These are phyloP conservation scores for Champsocephalus esox DNA, from an alignment of 2,797 vertebrate species.

Conservation along the genomic window DNA sequence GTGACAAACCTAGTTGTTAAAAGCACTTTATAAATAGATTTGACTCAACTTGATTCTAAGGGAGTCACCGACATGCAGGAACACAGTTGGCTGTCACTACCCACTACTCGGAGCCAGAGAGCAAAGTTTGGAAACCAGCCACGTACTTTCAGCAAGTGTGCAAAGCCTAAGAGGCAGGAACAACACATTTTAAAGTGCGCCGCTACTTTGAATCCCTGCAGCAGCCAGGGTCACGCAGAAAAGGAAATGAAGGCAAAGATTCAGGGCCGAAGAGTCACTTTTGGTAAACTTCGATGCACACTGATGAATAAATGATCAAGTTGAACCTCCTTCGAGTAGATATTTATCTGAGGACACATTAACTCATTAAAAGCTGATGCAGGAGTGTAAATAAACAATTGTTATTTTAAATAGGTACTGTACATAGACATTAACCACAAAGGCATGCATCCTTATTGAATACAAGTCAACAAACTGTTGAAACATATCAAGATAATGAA, in stretches of 20 bases:
- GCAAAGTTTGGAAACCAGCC: conserved; percentile 49
- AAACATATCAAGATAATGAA: conserved; percentile 65
- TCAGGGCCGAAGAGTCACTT: conserved; percentile 29
- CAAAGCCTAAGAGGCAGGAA: conserved; percentile 42
- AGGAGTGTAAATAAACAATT: conserved; percentile 35
- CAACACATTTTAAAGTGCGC: conserved; percentile 38
- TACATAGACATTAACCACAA: not conserved
- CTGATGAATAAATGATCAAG: conserved; percentile 48
- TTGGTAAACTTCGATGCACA: conserved; percentile 28
- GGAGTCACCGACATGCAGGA: conserved; percentile 32
- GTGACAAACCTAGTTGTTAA: conserved; percentile 55
- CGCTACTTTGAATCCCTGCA: conserved; percentile 33
- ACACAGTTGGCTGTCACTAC: conserved; percentile 52
- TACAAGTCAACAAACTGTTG: conserved; percentile 53
- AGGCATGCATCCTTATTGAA: conserved; percentile 24
- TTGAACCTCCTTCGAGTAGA: not conserved
- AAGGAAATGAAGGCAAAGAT: conserved; percentile 6
- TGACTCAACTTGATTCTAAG: conserved; percentile 38
- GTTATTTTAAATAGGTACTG: conserved; percentile 38
- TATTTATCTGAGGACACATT: conserved; percentile 18
- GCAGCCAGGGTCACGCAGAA: conserved; percentile 27
- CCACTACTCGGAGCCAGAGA: conserved; percentile 17
- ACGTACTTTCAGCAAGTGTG: conserved; percentile 34
- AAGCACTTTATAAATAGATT: conserved; percentile 70
- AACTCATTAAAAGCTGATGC: conserved; percentile 10